Percentiles rank a stretch among this genome's conserved stretches.
Conservation (phyloP, 2,888 invertebrate genomes). For the Epistrophe grossulariae region DNA sequence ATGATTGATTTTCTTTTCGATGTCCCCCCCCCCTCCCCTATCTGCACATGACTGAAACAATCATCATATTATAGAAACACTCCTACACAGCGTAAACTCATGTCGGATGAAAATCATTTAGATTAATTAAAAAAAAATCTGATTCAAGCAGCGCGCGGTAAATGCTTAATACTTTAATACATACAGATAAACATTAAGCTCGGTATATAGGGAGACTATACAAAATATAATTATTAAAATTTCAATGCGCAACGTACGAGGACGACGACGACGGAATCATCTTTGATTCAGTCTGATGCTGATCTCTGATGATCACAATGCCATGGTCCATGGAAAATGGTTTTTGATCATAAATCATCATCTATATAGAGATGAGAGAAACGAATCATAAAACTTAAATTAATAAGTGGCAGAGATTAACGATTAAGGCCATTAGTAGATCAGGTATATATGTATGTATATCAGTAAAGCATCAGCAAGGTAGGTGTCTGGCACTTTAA, state of each 20-base stretch:
- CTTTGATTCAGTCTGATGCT: constrained; percentile 66
- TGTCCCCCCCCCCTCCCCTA: background rate
- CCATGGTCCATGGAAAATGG: constrained; percentile 55
- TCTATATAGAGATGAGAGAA: constrained; percentile 52
- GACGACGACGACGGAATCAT: constrained; percentile 31
- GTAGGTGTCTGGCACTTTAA: constrained; percentile 65
- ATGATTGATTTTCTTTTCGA: constrained; percentile 65
- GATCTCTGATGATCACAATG: constrained; percentile 45
- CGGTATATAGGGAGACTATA: background rate
- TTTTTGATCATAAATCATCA: constrained; percentile 72
- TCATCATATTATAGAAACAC: constrained; percentile 11
- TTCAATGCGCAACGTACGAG: constrained; percentile 45
- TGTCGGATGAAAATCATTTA: constrained; percentile 49
- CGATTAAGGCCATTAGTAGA: constrained; percentile 74
- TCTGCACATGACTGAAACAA: background rate
- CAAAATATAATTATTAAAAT: constrained; percentile 57
- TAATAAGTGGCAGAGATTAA: constrained; percentile 76
- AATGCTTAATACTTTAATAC: constrained; percentile 32
- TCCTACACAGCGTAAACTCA: constrained; percentile 58
- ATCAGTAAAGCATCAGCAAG: constrained; percentile 35
- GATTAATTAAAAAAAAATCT: constrained; percentile 57
- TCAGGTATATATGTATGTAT: constrained; percentile 18
- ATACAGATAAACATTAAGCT: constrained; percentile 8
- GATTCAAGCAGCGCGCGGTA: constrained; percentile 53
- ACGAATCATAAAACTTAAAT: constrained; percentile 75